Percentiles rank a stretch among this genome's conserved stretches.
phyloP scores from a whole-genome alignment of 2,888 invertebrate genomes.

The Tipula confusa region DNA sequence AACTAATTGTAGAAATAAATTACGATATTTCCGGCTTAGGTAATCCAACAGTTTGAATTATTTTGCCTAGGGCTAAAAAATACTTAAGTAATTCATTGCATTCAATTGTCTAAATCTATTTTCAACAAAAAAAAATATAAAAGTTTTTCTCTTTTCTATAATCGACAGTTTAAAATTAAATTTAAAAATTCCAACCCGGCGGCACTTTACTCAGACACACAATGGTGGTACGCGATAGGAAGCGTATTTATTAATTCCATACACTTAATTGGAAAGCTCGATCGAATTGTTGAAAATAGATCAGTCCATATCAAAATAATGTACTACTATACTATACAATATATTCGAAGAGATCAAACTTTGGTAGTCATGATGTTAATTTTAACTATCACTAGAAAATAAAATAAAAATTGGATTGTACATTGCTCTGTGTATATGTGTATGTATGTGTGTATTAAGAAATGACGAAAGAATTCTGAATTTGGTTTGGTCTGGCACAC shows the following conservation, averaged over 20 bases:
- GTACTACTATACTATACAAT: too few species aligned
- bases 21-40: too few species aligned
- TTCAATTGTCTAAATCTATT: too few species aligned
- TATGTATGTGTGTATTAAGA: background rate
- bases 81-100: too few species aligned
- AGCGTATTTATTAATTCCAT: background rate
- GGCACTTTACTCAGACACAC: background rate
- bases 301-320: too few species aligned
- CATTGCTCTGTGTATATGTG: too few species aligned
- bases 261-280: background rate
- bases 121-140: too few species aligned
- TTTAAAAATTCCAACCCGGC: background rate
- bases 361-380: background rate
- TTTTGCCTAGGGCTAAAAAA: too few species aligned
- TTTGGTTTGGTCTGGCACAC: slow-evolving; percentile 25
- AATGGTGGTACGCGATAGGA: background rate
- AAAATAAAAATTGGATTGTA: background rate
- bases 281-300: background rate
- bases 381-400: background rate
- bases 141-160: too few species aligned
- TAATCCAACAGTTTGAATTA: too few species aligned
- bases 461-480: background rate
- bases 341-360: background rate
- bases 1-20: too few species aligned
- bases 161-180: too few species aligned